Evolutionary conservation across 2,113 vertebrate genomes (phyloP).

Genomic region (Ceuthmochares aereus): DNA sequence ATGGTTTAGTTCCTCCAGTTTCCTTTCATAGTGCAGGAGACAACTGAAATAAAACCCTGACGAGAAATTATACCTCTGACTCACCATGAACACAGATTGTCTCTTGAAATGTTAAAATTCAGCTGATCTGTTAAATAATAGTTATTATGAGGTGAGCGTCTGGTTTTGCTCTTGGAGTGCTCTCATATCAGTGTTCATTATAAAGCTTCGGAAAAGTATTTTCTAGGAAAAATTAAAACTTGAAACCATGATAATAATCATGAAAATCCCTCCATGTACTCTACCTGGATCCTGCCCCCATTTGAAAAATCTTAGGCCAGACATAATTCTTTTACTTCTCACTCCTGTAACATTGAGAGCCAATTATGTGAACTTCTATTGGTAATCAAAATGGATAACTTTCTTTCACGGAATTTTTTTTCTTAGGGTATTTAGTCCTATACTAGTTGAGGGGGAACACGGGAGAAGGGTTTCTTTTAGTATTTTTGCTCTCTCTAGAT

Average conservation of each 20-base stretch:
- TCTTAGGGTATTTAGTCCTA: neutral
- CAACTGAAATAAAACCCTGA: constrained; percentile 27
- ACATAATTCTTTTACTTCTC: neutral
- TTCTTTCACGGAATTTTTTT: neutral
- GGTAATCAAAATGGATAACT: neutral
- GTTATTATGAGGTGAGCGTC: neutral
- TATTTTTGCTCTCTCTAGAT: neutral
- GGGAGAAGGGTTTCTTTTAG: neutral
- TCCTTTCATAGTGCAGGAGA: constrained; percentile 2
- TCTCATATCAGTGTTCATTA: neutral
- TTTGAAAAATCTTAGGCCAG: neutral
- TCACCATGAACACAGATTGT: neutral
- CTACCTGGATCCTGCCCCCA: neutral
- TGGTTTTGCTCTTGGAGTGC: neutral
- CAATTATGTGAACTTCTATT: neutral
- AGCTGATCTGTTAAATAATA: constrained; percentile 4
- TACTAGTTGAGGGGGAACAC: neutral
- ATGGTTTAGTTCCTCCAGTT: neutral
- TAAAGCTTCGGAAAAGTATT: neutral
- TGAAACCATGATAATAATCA: neutral
- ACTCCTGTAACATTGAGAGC: neutral
- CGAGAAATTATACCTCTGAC: constrained; percentile 15
- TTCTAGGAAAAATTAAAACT: neutral
- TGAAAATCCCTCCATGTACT: neutral
- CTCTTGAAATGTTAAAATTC: constrained; percentile 46